Evolutionary conservation across 2,888 invertebrate genomes (phyloP).

Genomic region (Agrotis puta): DNA sequence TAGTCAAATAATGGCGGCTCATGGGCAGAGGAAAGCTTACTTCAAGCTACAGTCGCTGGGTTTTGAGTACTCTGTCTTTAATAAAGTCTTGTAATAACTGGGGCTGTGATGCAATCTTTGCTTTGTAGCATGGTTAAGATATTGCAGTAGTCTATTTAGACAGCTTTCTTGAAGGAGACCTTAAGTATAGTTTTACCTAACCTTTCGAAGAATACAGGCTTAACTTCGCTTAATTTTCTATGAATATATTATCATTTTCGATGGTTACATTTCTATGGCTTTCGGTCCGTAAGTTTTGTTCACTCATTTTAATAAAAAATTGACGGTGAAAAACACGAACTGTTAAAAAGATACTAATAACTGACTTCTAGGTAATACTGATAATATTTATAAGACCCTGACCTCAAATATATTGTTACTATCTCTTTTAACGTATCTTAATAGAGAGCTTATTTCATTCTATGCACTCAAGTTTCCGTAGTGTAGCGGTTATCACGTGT

Average conservation of each 20-base stretch:
- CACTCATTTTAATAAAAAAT: neutral
- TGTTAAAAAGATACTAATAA: no score
- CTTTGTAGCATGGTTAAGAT: conserved; percentile 9
- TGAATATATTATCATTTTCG: no score
- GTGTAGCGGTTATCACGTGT: conserved; percentile 95
- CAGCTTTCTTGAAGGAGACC: neutral
- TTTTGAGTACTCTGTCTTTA: conserved; percentile 20
- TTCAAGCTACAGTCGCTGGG: conserved; percentile 31
- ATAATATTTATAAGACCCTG: neutral
- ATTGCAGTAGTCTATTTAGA: conserved; percentile 11
- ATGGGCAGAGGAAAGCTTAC: conserved; percentile 49
- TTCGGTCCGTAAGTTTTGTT: neutral
- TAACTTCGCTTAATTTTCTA: no score
- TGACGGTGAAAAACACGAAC: conserved; percentile 1
- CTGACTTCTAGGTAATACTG: no score
- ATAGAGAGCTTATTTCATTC: conserved; percentile 9
- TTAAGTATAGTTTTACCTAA: no score
- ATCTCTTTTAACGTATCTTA: neutral
- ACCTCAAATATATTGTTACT: neutral
- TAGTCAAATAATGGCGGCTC: conserved; percentile 78
- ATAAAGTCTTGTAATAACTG: conserved; percentile 48
- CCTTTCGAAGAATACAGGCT: no score
- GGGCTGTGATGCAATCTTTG: conserved; percentile 16
- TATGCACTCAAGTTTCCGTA: conserved; percentile 89
- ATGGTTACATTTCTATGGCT: neutral